Evolutionary conservation across 2,113 vertebrate species (phyloP), one percentile per base, ranked within the genome.

Genomic region (Elephantulus edwardii): DNA sequence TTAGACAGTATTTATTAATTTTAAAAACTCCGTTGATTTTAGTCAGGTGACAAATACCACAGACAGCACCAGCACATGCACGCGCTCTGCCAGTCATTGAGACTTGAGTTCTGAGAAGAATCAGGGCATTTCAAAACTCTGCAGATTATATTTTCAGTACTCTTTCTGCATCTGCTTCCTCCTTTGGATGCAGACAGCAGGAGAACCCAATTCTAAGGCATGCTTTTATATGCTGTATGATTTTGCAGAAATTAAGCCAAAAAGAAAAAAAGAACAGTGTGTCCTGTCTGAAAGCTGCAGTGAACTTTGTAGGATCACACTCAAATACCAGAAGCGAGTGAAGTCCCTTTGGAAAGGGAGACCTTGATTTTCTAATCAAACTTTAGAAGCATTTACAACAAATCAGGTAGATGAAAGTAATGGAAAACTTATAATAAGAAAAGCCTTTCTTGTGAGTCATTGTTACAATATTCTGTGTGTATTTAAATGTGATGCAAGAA

Each of bases 81-180:
- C 9, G 30, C 28, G n/a, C 38, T 62, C 44, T 62, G 2, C 71
- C 26, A 72, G 48, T 70, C 81, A 48, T 66, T 82, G 30, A 48
- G 42, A 56, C 77, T 46, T 86, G 83, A 82, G 82, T 68, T 62
- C 72, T 91, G 46, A 48, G 91, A 74, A 50, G 86, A 83, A 75
- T 94, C 79, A 46, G 77, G 85, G 52, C 42, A 68, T 93, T 94
- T 79, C 58, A 62, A 46, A 93, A 40, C 74, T 84, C 81, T 10
- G 1, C 42, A 54, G 92, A 83, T 66, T 89, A 22, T 42, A 42
- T 83, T 83, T 86, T 50, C 86, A n/a, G 1, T 76, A 56, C 0
- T 70, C 48, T 60, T 58, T 50, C n/a, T 35, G 35, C 1, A 0
- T 83, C 89, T 89, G 86, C 83, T 71, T 91, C 92, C 91, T 82